Conservation (phyloP, 2,888 invertebrate species). For the Meganola albula region DNA sequence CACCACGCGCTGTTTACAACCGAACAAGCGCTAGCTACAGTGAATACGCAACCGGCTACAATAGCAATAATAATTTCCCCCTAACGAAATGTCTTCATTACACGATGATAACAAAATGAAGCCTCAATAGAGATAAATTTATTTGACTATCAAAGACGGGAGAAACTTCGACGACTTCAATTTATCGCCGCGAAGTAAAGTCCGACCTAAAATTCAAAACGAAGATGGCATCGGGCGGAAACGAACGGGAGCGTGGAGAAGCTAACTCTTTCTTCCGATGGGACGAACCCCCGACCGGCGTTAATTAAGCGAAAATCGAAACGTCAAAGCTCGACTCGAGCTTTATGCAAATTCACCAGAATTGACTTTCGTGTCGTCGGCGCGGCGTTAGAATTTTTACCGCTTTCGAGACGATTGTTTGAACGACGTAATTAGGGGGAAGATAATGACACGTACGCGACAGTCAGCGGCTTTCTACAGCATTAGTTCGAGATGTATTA, state of each 20-base stretch:
- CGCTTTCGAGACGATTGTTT: constrained; percentile 56
- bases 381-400: constrained; percentile 61
- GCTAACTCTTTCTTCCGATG: constrained; percentile 59
- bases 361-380: constrained; percentile 64
- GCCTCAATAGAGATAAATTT: constrained; percentile 60
- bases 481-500: constrained; percentile 21
- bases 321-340: constrained; percentile 66
- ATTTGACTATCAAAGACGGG: constrained; percentile 63
- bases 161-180: constrained; percentile 57
- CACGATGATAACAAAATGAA: constrained; percentile 47
- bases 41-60: too few relatives aligned
- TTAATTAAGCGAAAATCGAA: constrained; percentile 76
- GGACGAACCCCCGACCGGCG: constrained; percentile 50
- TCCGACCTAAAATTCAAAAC: constrained; percentile 53
- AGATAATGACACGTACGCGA: constrained; percentile 40
- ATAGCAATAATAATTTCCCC: constrained; percentile 27
- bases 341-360: constrained; percentile 70
- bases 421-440: constrained; percentile 61
- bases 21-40: constrained; percentile 6
- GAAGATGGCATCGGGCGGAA: constrained; percentile 46
- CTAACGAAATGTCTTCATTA: constrained; percentile 47
- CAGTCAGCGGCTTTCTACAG: constrained; percentile 29
- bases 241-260: constrained; percentile 50
- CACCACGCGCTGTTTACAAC: constrained; percentile 18
- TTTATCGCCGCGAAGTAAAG: constrained; percentile 59